A percentile compares a stretch with the other conserved stretches of the same genome.
Conservation (phyloP, 1,140 invertebrate species). For the Atta cephalotes region DNA sequence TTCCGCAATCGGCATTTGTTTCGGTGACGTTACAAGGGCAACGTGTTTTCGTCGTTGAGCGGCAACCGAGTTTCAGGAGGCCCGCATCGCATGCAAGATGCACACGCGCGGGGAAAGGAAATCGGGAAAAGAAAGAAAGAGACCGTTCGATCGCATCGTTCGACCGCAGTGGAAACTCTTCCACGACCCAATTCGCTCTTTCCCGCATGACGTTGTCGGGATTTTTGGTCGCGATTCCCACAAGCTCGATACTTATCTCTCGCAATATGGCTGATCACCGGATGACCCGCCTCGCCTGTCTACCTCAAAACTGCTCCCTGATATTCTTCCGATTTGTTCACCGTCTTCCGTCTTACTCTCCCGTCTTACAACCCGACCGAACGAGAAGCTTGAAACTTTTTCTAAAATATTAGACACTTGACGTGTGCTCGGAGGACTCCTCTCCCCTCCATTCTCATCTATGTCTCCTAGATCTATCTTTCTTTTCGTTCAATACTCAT, state of each 20-base stretch:
- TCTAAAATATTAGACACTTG: slow-evolving; percentile 72
- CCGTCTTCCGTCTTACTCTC: slow-evolving; percentile 42
- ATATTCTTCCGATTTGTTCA: slow-evolving; percentile 67
- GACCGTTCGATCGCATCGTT: slow-evolving; percentile 64
- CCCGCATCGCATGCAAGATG: slow-evolving; percentile 70
- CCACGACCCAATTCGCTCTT: slow-evolving; percentile 77
- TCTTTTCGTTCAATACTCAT: slow-evolving; percentile 12
- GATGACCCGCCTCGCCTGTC: slow-evolving; percentile 37
- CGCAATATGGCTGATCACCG: slow-evolving; percentile 60
- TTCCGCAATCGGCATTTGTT: slow-evolving; percentile 69
- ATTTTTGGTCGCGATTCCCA: slow-evolving; percentile 76
- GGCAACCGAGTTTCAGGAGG: slow-evolving; percentile 71
- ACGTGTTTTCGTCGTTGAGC: slow-evolving; percentile 76
- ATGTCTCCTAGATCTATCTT: slow-evolving; percentile 23
- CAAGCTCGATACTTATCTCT: slow-evolving; percentile 71
- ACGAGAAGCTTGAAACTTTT: slow-evolving; percentile 73
- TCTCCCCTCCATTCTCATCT: background rate
- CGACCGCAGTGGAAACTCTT: slow-evolving; percentile 73
- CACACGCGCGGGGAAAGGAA: slow-evolving; percentile 33
- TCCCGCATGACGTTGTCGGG: slow-evolving; percentile 71
- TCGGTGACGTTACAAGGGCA: slow-evolving; percentile 76
- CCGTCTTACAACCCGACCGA: background rate
- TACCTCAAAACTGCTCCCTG: slow-evolving; percentile 36
- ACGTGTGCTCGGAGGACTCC: slow-evolving; percentile 39
- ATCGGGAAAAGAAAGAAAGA: slow-evolving; percentile 46